Base-by-base conservation (phyloP, 2,888 invertebrate genomes). In the Ferdinandea cuprea region DNA sequence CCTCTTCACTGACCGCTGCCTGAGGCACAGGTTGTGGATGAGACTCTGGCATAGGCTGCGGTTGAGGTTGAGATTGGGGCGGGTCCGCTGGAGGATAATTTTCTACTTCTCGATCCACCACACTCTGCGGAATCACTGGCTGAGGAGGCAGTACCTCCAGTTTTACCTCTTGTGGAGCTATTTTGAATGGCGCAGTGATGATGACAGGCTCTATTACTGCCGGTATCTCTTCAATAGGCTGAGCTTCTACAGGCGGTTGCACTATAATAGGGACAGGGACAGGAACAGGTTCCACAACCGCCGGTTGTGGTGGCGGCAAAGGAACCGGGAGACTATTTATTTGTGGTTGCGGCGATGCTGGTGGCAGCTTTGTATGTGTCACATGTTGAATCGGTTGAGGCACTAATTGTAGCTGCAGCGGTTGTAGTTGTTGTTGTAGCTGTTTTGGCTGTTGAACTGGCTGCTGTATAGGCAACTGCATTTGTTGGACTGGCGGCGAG, bases 401-500 rank as follows among this genome's bases (percentile, higher is more conserved):
- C 58, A 65, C 42, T 44, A 54, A 42, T 13, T 15, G 35, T 21
- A 42, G 72, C 19, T 65, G 77, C 40, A 69, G 71, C 42, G 13
- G 40, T 25, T 86, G 54, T 17, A 11, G 44, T 11, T 37, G 50
- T n/a, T 86, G 56, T 11, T 7, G 44, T 0, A 37, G 50, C 4
- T 54, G 78, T n/a, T 40, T 50, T 21, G 32, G 30, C 44, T 48
- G 61, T 32, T 44, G 68, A 8, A 56, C 40, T 9, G 25, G 86
- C 5, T 85, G 87, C 9, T 32, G 48, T 4, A 61, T 46, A n/a
- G 50, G 58, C 32, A 66, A 61, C 30, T 80, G 85, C 42, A 84
- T 85, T 21, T 72, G 73, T 19, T 86, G 86, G 15, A 87, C 87
- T 8, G 90, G 89, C 0, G 90, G 90, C n/a, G 90, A 91, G 68